phyloP scores from a whole-genome alignment of 2,888 invertebrate species.

The Lydus trimaculatus region DNA sequence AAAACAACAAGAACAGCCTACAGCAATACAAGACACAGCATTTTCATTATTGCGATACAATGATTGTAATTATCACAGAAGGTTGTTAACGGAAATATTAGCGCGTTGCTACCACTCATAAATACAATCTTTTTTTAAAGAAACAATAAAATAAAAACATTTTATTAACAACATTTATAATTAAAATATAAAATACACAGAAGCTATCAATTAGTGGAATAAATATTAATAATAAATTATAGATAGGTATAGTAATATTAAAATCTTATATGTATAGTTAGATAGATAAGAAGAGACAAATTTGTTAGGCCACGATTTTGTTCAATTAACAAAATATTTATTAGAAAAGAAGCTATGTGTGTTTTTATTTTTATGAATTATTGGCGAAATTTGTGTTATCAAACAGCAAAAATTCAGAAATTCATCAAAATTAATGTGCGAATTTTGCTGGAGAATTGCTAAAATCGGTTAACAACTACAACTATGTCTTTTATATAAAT shows the following conservation, averaged over 20 bases:
- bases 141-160: background rate
- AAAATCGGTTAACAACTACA: slow-evolving; percentile 43
- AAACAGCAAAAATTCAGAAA: background rate
- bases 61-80: slow-evolving; percentile 63
- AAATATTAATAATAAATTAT: background rate
- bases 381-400: background rate
- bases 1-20: slow-evolving; percentile 57
- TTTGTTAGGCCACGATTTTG: slow-evolving; percentile 32
- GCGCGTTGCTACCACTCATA: slow-evolving; percentile 34
- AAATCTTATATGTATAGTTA: background rate
- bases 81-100: slow-evolving; percentile 54
- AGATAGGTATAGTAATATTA: background rate
- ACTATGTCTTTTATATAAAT: slow-evolving; percentile 22
- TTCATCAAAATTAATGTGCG: slow-evolving; percentile 1
- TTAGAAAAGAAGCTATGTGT: background rate
- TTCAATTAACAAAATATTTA: no score
- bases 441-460: slow-evolving; percentile 27
- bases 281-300: slow-evolving; percentile 16
- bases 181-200: background rate
- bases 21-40: slow-evolving; percentile 61
- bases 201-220: background rate
- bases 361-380: background rate
- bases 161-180: background rate
- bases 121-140: background rate
- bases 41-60: slow-evolving; percentile 61